A percentile compares a stretch with the other conserved stretches of the same genome.
Evolutionary conservation across 2,888 invertebrate species (phyloP).

Genomic region (Hyalella azteca): DNA sequence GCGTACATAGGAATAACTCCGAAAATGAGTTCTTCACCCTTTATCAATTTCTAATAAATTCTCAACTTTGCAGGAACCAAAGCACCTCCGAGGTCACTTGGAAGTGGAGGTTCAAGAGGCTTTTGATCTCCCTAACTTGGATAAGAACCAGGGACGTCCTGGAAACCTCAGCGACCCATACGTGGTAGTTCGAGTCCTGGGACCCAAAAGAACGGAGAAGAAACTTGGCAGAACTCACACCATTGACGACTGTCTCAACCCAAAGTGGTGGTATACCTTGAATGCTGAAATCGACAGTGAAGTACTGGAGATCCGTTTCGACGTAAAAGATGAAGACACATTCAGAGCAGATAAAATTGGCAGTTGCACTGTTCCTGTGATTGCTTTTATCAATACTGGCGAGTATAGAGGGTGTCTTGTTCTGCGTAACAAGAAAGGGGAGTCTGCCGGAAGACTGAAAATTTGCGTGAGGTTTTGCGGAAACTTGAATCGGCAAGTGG

Average conservation of each 20-base stretch:
- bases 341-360: constrained; percentile 35
- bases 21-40: too few species aligned
- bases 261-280: constrained; percentile 35
- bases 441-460: constrained; percentile 18
- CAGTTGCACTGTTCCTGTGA: constrained; percentile 3
- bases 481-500: neutral
- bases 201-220: neutral
- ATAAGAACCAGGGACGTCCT: constrained; percentile 4
- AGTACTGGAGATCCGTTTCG: constrained; percentile 27
- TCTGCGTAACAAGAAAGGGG: constrained; percentile 8
- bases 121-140: constrained; percentile 32
- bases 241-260: constrained; percentile 39
- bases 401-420: constrained; percentile 1
- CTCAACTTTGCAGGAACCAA: neutral
- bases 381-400: neutral
- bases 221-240: constrained; percentile 36
- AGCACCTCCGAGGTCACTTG: constrained; percentile 29
- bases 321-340: constrained; percentile 40
- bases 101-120: constrained; percentile 41
- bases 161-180: constrained; percentile 40
- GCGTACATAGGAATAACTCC: too few species aligned
- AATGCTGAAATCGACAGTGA: constrained; percentile 22
- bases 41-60: too few species aligned
- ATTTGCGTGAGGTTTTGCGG: constrained; percentile 19
- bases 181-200: neutral